Evolutionary conservation across 2,113 vertebrate species (phyloP).

Genomic region (Podiceps cristatus): DNA sequence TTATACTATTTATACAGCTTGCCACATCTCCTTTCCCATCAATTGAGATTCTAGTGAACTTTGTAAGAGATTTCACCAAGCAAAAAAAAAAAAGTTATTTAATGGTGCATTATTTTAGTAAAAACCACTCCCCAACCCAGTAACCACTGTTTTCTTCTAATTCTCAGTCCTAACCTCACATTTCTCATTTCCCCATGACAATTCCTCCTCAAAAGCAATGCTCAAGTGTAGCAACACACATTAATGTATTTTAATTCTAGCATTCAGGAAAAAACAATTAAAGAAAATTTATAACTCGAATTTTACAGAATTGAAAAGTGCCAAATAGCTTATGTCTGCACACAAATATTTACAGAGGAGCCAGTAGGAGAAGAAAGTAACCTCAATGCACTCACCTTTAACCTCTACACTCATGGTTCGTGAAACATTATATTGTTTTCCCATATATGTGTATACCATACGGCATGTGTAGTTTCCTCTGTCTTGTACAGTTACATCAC

Average conservation of each 20-base stretch:
- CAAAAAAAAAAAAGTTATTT: too few species aligned
- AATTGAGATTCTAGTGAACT: neutral
- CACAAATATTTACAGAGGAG: neutral
- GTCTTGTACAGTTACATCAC: constrained; percentile 25
- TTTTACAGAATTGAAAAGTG: neutral
- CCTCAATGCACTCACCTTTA: constrained; percentile 69
- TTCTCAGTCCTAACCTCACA: neutral
- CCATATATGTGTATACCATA: constrained; percentile 74
- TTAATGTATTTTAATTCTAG: neutral
- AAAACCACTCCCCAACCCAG: neutral
- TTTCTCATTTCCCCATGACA: neutral
- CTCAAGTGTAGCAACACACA: neutral
- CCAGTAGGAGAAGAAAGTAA: neutral
- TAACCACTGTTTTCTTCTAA: neutral
- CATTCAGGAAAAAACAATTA: neutral
- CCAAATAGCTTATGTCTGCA: neutral
- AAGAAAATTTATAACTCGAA: neutral
- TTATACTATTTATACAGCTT: neutral
- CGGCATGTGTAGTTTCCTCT: constrained; percentile 83
- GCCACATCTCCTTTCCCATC: neutral
- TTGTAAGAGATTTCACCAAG: neutral
- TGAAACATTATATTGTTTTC: constrained; percentile 71
- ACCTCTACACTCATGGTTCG: constrained; percentile 76
- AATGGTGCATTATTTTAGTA: neutral
- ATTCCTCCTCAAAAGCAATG: neutral